These are phyloP conservation scores for Mycetomoellerius zeteki DNA, from an alignment of 1,140 invertebrate species.

Conservation along the genomic window DNA sequence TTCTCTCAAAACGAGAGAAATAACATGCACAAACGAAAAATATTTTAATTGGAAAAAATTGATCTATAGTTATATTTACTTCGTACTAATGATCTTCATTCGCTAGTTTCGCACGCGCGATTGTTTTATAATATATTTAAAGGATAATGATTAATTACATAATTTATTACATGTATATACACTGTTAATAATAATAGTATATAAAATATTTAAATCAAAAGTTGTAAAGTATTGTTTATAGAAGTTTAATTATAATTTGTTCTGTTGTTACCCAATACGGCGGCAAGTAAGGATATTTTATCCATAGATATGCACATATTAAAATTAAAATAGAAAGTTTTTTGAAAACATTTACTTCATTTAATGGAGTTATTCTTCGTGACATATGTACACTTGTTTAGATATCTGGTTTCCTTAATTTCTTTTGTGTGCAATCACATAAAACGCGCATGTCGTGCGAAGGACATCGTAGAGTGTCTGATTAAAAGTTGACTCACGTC, in stretches of 20 bases:
- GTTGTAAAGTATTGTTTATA: conserved; percentile 7
- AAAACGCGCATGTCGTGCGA: neutral
- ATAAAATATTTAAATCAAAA: neutral
- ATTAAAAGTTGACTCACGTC: neutral
- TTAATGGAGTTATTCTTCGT: neutral
- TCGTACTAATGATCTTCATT: neutral
- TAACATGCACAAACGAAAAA: neutral
- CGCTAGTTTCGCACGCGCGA: neutral
- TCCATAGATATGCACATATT: neutral
- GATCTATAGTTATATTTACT: neutral
- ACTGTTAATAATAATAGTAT: neutral
- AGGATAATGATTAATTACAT: neutral
- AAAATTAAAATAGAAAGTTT: neutral
- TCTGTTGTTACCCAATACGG: neutral
- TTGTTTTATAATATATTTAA: neutral
- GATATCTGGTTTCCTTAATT: neutral
- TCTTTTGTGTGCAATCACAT: neutral
- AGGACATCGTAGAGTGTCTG: neutral
- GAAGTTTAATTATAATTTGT: neutral
- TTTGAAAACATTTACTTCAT: neutral
- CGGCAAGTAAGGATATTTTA: neutral
- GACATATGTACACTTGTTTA: neutral
- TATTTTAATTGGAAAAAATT: neutral
- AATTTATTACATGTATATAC: neutral
- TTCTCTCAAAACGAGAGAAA: neutral